phyloP scores from a whole-genome alignment of 2,797 vertebrate genomes.

The Hippopotamyrus pictus region DNA sequence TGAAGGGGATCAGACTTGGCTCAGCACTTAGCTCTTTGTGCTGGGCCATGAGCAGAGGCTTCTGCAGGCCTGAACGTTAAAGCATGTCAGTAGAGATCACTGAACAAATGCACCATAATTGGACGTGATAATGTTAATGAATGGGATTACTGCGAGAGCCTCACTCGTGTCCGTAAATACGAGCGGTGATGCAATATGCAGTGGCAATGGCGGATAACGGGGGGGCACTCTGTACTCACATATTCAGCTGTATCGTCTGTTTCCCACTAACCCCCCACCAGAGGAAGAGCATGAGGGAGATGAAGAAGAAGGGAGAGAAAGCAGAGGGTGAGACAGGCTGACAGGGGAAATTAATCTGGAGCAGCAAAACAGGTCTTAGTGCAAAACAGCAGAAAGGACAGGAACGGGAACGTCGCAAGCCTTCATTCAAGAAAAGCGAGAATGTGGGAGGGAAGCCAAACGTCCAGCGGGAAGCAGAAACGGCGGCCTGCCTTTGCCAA shows the following conservation, averaged over 20 bases:
- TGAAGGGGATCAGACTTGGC: neutral
- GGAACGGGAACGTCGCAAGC: too few species aligned
- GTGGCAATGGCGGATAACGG: neutral
- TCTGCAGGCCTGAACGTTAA: neutral
- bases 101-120: neutral
- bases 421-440: neutral
- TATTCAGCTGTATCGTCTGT: slow-evolving; percentile 96
- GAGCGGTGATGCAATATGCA: slow-evolving; percentile 60
- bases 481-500: neutral
- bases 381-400: neutral
- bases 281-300: slow-evolving; percentile 57
- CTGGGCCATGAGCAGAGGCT: neutral
- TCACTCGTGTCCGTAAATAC: neutral
- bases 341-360: neutral
- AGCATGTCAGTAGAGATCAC: neutral
- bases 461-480: slow-evolving; percentile 24
- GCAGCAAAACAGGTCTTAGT: neutral
- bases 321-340: slow-evolving; percentile 37
- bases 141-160: neutral
- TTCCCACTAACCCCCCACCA: slow-evolving; percentile 81
- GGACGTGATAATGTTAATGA: neutral
- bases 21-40: neutral
- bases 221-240: slow-evolving; percentile 70
- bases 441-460: neutral
- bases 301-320: slow-evolving; percentile 46